phyloP scores from a whole-genome alignment of 2,797 vertebrate species.

The Gymnodraco acuticeps region DNA sequence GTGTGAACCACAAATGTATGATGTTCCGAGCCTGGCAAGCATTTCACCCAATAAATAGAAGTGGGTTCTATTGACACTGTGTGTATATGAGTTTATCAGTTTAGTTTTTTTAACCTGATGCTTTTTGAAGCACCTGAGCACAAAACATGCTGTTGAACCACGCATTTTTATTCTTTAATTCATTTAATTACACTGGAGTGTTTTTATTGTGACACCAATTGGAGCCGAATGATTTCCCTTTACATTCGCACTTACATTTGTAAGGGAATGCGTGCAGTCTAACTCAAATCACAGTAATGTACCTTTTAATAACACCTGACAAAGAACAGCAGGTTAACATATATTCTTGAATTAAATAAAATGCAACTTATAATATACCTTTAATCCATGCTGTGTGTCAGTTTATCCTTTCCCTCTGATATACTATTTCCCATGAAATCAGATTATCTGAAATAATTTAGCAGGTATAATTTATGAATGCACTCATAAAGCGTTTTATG shows the following conservation, averaged over 20 bases:
- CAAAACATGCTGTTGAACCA: not conserved
- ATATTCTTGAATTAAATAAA: not conserved
- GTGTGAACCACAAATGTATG: not conserved
- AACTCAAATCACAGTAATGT: slow-evolving; percentile 7
- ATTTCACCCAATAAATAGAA: not conserved
- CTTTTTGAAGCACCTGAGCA: not conserved
- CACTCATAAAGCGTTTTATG: slow-evolving; percentile 11
- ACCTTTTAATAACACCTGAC: not conserved
- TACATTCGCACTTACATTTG: not conserved
- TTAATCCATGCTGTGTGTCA: not conserved
- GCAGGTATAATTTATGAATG: slow-evolving; percentile 24
- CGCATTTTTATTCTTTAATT: not conserved
- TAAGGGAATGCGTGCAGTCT: not conserved
- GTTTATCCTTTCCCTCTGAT: slow-evolving; percentile 1
- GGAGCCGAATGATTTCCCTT: not conserved
- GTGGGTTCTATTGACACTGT: not conserved
- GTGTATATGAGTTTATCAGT: too few species aligned
- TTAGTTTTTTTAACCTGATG: not conserved
- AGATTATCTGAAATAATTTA: not conserved
- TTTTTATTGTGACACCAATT: slow-evolving; percentile 7
- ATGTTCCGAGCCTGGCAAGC: not conserved
- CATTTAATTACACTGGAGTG: not conserved
- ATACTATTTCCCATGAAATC: slow-evolving; percentile 12
- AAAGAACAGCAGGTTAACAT: not conserved
- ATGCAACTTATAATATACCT: slow-evolving; percentile 17